A percentile compares a stretch with the other conserved stretches of the same genome.
These are phyloP conservation scores for Eumerus sabulonum DNA, from an alignment of 2,888 invertebrate species.

Conservation along the genomic window DNA sequence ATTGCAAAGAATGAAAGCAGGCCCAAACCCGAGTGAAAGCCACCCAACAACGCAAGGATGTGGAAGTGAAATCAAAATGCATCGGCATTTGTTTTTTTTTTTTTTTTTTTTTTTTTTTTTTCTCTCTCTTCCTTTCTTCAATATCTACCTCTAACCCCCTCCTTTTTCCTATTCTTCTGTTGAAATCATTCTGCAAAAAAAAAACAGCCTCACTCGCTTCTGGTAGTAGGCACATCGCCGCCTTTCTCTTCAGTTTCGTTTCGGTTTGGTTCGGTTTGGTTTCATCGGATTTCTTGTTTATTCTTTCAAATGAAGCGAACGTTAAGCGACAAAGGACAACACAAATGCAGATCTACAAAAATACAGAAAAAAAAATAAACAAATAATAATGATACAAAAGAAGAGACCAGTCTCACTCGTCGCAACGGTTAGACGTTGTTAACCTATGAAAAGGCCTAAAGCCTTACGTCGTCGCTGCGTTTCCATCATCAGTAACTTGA, in stretches of 20 bases:
- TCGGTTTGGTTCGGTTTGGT: conserved; percentile 16
- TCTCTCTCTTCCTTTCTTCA: background rate
- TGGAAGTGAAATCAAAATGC: conserved; percentile 57
- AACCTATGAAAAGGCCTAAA: conserved; percentile 27
- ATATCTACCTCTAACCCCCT: no score
- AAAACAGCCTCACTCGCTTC: no score
- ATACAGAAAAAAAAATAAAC: conserved; percentile 33
- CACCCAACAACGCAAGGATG: conserved; percentile 53
- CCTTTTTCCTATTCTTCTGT: no score
- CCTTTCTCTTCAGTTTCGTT: conserved; percentile 14
- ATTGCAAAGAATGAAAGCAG: conserved; percentile 44
- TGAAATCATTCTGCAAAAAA: no score
- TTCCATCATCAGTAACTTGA: conserved; percentile 55
- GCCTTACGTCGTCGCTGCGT: background rate
- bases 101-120: background rate
- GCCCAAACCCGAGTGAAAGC: conserved; percentile 32
- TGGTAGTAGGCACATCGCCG: conserved; percentile 47
- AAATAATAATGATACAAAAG: conserved; percentile 47
- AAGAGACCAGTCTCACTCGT: conserved; percentile 34
- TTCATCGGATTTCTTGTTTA: conserved; percentile 17
- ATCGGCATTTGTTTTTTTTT: conserved; percentile 53
- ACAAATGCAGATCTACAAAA: conserved; percentile 28
- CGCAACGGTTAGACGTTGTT: conserved; percentile 31
- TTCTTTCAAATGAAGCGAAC: conserved; percentile 60
- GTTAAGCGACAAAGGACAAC: conserved; percentile 51